Percentiles rank a stretch among this genome's conserved stretches.
Evolutionary conservation across 1,140 invertebrate genomes (phyloP).

Genomic region (Chymomyza costata): DNA sequence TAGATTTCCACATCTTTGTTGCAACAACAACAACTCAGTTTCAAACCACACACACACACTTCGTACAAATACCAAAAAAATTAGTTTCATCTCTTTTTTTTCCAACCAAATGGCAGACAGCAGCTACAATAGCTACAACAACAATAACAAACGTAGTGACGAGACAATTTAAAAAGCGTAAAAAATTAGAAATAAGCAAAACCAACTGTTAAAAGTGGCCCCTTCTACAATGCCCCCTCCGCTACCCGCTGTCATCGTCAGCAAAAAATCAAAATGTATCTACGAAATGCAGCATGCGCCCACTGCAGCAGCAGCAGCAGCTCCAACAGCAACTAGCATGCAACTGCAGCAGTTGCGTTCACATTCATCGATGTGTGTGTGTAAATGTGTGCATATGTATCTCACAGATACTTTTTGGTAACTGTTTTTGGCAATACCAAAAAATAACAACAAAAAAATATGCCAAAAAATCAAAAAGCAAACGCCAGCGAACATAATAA

Average conservation of each 20-base stretch:
- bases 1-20: constrained; percentile 45
- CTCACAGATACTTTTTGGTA: constrained; percentile 29
- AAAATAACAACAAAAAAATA: constrained; percentile 39
- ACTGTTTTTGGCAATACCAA: constrained; percentile 46
- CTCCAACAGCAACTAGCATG: constrained; percentile 18
- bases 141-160: neutral
- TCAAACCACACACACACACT: constrained; percentile 19
- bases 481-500: no score
- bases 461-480: constrained; percentile 23
- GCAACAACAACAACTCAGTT: constrained; percentile 19
- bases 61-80: constrained; percentile 38
- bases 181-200: constrained; percentile 63
- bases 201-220: no score
- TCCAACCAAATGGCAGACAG: constrained; percentile 35
- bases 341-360: constrained; percentile 24
- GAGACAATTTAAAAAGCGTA: constrained; percentile 58
- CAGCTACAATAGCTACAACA: neutral
- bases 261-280: no score
- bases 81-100: constrained; percentile 72
- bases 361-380: constrained; percentile 23
- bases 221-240: no score
- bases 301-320: constrained; percentile 23
- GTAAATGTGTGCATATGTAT: constrained; percentile 11
- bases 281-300: constrained; percentile 26
- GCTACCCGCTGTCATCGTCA: no score